Conservation (phyloP, 1,140 invertebrate species). For the Orius laevigatus region DNA sequence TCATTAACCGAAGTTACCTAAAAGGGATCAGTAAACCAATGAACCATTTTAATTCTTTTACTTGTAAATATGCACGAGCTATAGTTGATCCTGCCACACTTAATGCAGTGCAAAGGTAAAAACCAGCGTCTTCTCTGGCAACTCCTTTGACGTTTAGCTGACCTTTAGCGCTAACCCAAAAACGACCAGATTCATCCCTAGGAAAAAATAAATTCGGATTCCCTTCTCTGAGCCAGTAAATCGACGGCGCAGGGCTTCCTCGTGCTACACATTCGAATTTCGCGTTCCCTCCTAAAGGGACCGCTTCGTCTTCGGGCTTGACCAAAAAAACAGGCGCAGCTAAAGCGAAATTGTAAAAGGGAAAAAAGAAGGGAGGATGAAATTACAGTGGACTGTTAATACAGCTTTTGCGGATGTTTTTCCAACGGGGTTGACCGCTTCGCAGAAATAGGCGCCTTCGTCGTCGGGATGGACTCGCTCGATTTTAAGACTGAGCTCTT, state of each 20-base stretch:
- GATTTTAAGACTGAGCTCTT: conserved; percentile 59
- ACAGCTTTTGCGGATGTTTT: conserved; percentile 54
- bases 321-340: conserved; percentile 62
- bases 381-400: conserved; percentile 53
- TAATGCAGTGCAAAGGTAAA: conserved; percentile 72
- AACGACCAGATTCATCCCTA: conserved; percentile 39
- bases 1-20: conserved; percentile 57
- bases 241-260: conserved; percentile 69
- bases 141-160: conserved; percentile 57
- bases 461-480: conserved; percentile 55
- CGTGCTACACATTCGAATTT: conserved; percentile 65
- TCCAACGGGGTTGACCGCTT: conserved; percentile 63
- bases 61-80: conserved; percentile 55
- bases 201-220: conserved; percentile 32
- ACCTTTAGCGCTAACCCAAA: conserved; percentile 56
- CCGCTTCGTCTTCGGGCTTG: conserved; percentile 57
- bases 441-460: conserved; percentile 66
- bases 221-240: conserved; percentile 77
- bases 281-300: conserved; percentile 55
- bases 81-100: conserved; percentile 69
- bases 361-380: neutral
- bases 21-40: conserved; percentile 17
- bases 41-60: conserved; percentile 25
- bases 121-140: conserved; percentile 63
- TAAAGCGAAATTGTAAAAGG: conserved; percentile 24